phyloP scores from a whole-genome alignment of 1,140 invertebrate genomes.

The Onthophagus taurus region DNA sequence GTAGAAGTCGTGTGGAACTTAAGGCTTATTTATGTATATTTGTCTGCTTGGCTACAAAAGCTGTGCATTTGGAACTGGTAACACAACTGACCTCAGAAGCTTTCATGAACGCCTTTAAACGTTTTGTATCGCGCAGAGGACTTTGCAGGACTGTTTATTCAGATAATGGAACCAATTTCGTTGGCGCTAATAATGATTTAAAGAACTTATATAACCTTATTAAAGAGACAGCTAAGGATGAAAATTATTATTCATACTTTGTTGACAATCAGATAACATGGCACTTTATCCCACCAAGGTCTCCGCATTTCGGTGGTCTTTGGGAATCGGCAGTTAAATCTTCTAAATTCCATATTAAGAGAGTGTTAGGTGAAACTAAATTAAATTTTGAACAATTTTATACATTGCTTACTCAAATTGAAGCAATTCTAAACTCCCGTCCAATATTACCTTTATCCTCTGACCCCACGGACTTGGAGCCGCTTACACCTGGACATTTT shows the following conservation, averaged over 20 bases:
- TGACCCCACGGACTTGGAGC: too few species aligned
- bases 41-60: too few species aligned
- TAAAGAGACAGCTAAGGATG: constrained; percentile 10
- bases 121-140: constrained; percentile 28
- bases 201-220: background rate
- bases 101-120: constrained; percentile 25
- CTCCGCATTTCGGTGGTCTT: constrained; percentile 36
- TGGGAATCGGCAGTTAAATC: constrained; percentile 28
- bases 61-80: constrained; percentile 34
- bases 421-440: background rate
- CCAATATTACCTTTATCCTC: too few species aligned
- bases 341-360: constrained; percentile 4
- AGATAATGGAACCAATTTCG: constrained; percentile 28
- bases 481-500: too few species aligned
- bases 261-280: too few species aligned
- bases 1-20: too few species aligned
- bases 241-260: too few species aligned
- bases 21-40: too few species aligned
- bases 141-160: constrained; percentile 19
- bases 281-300: constrained; percentile 37
- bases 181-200: constrained; percentile 12
- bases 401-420: constrained; percentile 1
- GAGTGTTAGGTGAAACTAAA: background rate
- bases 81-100: constrained; percentile 25
- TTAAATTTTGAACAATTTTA: background rate